Conservation (phyloP, 1,140 invertebrate genomes). For the Drosophila rufa region DNA sequence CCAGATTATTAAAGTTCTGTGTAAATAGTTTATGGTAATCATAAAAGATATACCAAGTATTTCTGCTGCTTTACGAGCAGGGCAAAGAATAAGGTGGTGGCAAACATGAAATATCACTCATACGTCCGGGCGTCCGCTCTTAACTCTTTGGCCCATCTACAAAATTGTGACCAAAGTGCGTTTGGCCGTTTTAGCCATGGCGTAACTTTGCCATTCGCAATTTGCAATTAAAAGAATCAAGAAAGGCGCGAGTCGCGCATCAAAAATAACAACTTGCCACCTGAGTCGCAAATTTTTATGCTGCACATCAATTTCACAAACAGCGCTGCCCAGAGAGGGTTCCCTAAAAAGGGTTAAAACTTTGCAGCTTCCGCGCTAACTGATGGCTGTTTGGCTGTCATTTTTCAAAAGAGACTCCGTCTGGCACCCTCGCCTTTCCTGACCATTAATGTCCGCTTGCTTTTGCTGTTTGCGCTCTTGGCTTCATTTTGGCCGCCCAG, state of each 20-base stretch:
- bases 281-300: constrained; percentile 78
- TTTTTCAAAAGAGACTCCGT: constrained; percentile 34
- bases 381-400: constrained; percentile 37
- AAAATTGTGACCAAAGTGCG: constrained; percentile 38
- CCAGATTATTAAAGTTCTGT: constrained; percentile 71
- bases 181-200: constrained; percentile 25
- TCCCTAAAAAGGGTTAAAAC: constrained; percentile 31
- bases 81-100: constrained; percentile 23
- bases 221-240: constrained; percentile 64
- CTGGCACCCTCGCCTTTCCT: constrained; percentile 23
- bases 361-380: constrained; percentile 29
- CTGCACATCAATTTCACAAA: constrained; percentile 66
- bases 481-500: constrained; percentile 49
- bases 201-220: constrained; percentile 19
- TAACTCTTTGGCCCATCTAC: constrained; percentile 18
- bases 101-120: constrained; percentile 79
- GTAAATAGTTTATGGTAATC: constrained; percentile 82
- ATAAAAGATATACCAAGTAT: constrained; percentile 58
- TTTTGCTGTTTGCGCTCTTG: constrained; percentile 38
- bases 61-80: constrained; percentile 54
- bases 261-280: constrained; percentile 66
- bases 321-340: constrained; percentile 16
- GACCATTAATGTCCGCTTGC: constrained; percentile 33
- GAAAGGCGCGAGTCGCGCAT: constrained; percentile 42
- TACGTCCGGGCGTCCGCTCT: constrained; percentile 49